These are phyloP conservation scores for Cephus rjabovi DNA, from an alignment of 2,888 invertebrate species.

Conservation along the genomic window DNA sequence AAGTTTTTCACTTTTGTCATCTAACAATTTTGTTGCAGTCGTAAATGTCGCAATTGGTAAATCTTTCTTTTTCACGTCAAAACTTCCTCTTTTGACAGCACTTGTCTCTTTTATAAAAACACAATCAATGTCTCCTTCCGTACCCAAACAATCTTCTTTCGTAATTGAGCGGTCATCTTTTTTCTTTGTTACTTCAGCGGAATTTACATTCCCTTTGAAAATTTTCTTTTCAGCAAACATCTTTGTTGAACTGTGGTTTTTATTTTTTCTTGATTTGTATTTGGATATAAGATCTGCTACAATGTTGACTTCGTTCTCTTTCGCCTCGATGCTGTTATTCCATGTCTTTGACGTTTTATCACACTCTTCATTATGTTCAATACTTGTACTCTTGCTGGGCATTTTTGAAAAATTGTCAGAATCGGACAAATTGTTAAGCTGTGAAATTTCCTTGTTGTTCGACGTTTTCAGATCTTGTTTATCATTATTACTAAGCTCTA, in stretches of 20 bases:
- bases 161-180: neutral
- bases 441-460: neutral
- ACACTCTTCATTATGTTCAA: neutral
- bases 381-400: neutral
- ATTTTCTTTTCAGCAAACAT: too few relatives aligned
- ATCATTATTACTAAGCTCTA: conserved; percentile 43
- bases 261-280: neutral
- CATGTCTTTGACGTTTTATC: neutral
- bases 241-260: neutral
- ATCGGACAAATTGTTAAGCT: neutral
- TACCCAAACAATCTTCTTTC: neutral
- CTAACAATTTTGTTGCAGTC: neutral
- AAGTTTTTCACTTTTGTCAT: neutral
- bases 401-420: neutral
- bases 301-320: neutral
- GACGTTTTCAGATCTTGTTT: neutral
- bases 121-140: neutral
- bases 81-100: neutral
- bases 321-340: neutral
- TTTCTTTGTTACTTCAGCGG: neutral
- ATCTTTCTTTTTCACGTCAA: neutral
- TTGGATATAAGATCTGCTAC: neutral
- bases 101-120: neutral
- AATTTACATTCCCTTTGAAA: neutral
- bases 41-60: neutral